Percentiles rank a stretch among this genome's conserved stretches.
These are phyloP conservation scores for Sarotherodon lohbergeri DNA, from an alignment of 2,113 vertebrate species.

Conservation along the genomic window DNA sequence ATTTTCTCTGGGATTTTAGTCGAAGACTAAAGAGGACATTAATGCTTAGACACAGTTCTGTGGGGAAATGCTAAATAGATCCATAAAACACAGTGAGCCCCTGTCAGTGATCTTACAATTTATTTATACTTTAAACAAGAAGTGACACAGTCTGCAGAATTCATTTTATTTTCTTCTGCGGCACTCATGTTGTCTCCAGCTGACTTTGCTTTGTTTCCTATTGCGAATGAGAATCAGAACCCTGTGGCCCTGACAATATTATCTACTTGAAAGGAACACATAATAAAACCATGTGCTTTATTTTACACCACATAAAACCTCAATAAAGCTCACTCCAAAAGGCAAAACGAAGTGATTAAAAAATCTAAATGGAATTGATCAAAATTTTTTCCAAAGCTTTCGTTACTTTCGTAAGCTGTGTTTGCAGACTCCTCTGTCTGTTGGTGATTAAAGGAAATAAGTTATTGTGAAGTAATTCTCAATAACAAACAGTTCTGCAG, in stretches of 20 bases:
- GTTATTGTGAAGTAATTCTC: background rate
- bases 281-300: conserved; percentile 1
- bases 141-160: background rate
- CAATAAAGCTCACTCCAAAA: background rate
- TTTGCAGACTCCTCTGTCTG: background rate
- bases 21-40: background rate
- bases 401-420: background rate
- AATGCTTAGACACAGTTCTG: background rate
- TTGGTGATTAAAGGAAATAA: background rate
- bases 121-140: background rate
- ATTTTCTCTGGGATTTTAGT: background rate
- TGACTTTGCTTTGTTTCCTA: background rate
- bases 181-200: conserved; percentile 1
- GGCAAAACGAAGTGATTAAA: background rate
- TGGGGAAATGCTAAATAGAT: background rate
- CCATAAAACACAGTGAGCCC: background rate
- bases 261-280: background rate
- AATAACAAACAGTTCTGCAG: background rate
- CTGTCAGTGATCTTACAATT: background rate
- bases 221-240: conserved; percentile 1
- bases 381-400: background rate
- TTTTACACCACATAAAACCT: background rate
- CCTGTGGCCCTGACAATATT: background rate
- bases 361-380: background rate
- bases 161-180: background rate